Evolutionary conservation across 1,140 invertebrate genomes (phyloP), one percentile per base, ranked within the genome.

Genomic region (Linepithema humile): DNA sequence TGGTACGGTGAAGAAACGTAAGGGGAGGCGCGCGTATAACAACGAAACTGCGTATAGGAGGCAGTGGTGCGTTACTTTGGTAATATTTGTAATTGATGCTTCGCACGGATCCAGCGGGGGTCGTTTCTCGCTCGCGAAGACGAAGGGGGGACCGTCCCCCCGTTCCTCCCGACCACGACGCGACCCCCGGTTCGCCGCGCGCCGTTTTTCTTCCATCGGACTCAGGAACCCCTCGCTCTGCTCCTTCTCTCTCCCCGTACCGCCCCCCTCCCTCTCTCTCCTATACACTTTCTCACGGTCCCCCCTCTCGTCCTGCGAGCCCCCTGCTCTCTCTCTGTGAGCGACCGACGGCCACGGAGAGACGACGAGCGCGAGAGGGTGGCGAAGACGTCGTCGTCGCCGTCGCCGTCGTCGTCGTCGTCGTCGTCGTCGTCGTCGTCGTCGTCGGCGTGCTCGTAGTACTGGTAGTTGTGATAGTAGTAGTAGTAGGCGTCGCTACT

Each of bases 1-100:
- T 35, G 82, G 59, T 70, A 82, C 70, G 75, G 82, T 73, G 48
- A 74, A 26, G 32, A 32, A 87, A 59, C 85, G 80, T 35, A 75
- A 87, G 60, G n/a, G 55, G 53, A 74, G 72, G 65, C 62, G 78
- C 59, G 45, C n/a, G 29, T 48, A 50, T 83, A 84, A 87, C 72
- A 88, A 91, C 86, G 87, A 82, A 89, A 91, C 75, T 55, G 65
- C 77, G 88, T 86, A 89, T 89, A 89, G 90, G 89, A 93, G 93
- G 93, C 93, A 94, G 93, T 94, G 92, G 92, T 93, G 92, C 91
- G 91, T 93, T 93, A 91, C 88, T 92, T 93, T 86, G 86, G 85
- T 93, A 80, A 57, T 70, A 91, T 82, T 67, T 89, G 82, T 87
- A 87, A 88, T 91, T 85, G 86, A 85, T 88, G 85, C 85, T 85